phyloP scores from a whole-genome alignment of 2,888 invertebrate species.

The Ametastegia equiseti region DNA sequence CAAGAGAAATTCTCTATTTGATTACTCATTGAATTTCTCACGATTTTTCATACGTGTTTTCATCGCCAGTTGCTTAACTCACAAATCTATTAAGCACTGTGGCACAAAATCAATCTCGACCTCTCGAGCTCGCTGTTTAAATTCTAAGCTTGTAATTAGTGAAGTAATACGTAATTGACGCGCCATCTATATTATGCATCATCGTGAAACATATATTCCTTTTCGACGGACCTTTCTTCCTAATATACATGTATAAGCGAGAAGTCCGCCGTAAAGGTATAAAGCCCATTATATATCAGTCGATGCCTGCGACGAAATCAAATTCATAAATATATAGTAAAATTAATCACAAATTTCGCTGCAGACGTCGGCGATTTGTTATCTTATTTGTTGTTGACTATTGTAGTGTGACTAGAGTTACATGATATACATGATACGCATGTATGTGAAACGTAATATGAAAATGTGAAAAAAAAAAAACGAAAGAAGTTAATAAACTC shows the following conservation, averaged over 20 bases:
- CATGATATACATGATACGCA: constrained; percentile 25
- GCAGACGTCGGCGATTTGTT: constrained; percentile 67
- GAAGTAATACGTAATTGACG: constrained; percentile 2
- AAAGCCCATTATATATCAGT: constrained; percentile 12
- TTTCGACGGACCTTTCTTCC: neutral
- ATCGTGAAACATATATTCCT: constrained; percentile 37
- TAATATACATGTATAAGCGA: neutral
- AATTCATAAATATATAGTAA: constrained; percentile 50
- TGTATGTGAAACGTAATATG: constrained; percentile 55
- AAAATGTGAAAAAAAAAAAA: constrained; percentile 42
- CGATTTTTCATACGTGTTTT: neutral
- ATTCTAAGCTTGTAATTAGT: constrained; percentile 25
- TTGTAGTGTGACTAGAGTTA: constrained; percentile 60
- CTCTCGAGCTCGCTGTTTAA: constrained; percentile 33
- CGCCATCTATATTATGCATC: constrained; percentile 34
- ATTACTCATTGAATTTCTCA: neutral
- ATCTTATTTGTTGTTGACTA: constrained; percentile 72
- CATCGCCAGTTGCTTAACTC: neutral
- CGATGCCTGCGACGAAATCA: constrained; percentile 40
- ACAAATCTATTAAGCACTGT: neutral
- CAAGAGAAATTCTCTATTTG: neutral
- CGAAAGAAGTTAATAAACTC: constrained; percentile 44
- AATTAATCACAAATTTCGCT: constrained; percentile 54
- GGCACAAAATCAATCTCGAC: constrained; percentile 10
- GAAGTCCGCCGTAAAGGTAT: constrained; percentile 16